Percentiles rank a stretch among this genome's conserved stretches.
phyloP scores from a whole-genome alignment of 2,888 invertebrate species.

The Ophion obscuratus region DNA sequence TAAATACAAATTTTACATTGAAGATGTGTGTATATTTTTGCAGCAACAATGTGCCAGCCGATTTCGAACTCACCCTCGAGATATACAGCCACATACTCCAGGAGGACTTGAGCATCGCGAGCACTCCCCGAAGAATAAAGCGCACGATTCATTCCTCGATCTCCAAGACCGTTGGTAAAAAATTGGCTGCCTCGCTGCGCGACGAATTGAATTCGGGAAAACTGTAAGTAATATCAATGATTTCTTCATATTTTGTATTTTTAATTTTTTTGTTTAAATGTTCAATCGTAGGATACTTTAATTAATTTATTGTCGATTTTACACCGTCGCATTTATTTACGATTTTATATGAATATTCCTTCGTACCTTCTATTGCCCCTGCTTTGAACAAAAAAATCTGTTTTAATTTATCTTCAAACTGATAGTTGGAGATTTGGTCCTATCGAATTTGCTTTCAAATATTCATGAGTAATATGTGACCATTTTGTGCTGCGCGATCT shows the following conservation, averaged over 20 bases:
- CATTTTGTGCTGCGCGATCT: too few relatives aligned
- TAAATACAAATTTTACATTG: neutral
- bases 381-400: too few relatives aligned
- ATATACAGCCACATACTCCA: slow-evolving; percentile 87
- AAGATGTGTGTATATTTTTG: slow-evolving; percentile 64
- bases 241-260: neutral
- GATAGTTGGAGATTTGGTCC: neutral
- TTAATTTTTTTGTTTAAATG: slow-evolving; percentile 25
- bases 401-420: neutral
- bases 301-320: neutral
- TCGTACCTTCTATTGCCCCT: too few relatives aligned
- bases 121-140: slow-evolving; percentile 87
- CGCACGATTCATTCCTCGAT: slow-evolving; percentile 87
- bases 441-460: neutral
- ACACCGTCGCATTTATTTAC: too few relatives aligned
- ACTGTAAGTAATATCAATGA: slow-evolving; percentile 79
- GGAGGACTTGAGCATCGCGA: slow-evolving; percentile 87
- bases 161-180: slow-evolving; percentile 87
- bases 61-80: slow-evolving; percentile 87
- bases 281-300: neutral
- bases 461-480: too few relatives aligned
- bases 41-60: slow-evolving; percentile 86
- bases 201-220: slow-evolving; percentile 85
- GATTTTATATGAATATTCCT: too few relatives aligned
- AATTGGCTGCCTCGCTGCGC: slow-evolving; percentile 86